Base-by-base conservation (phyloP, 1,140 invertebrate genomes). In the Drosophila mojavensis region DNA sequence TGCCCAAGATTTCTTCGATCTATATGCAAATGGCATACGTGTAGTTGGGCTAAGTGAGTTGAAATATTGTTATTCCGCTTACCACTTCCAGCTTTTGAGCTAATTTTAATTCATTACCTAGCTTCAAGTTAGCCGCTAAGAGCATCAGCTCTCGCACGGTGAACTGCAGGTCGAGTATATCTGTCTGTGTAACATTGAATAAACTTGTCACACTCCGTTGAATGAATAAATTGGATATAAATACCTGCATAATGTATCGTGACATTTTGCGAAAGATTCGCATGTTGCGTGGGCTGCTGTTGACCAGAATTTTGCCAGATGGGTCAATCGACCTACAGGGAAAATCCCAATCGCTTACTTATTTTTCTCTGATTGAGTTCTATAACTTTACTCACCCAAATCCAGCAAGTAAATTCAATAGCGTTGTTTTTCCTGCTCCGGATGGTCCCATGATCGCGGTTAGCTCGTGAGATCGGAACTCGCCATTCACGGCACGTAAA, bases 161-260 rank as follows among this genome's bases (percentile, higher is more conserved):
- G 45, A 99, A 95, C 75, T 96, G 94, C 0, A 96, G 96, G 80
- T 98, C 96, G 4, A 98, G 93, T 15, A 98, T 93, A 93, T 99
- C 97, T 61, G 98, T 95, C 83, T 86, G 36, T 9, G 10, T 1
- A 47, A 17, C 26, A 3, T 13, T 43, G 4, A 26, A 24, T 56
- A 26, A 58, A 28, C 28, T 43, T 10, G 17, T 55, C 4, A 36
- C 2, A 55, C 24, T 45, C n/a, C 28, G 28, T 30, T 30, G 28
- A 30, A 3, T 30, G 28, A 30, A 30, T 6, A 30, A 30, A 30
- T 30, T 30, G 5, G 28, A 13, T 4, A 53, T 17, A 2, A 11
- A 17, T 39, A 86, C 82, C 83, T 99, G 98, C 97, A 98, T 98
- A 76, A 98, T 98, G 93, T 98, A 99, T 48, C 97, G 95, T 0